Percentiles rank a stretch among this genome's conserved stretches.
phyloP scores from a whole-genome alignment of 2,113 vertebrate species.

The Protobothrops flavoviridis region DNA sequence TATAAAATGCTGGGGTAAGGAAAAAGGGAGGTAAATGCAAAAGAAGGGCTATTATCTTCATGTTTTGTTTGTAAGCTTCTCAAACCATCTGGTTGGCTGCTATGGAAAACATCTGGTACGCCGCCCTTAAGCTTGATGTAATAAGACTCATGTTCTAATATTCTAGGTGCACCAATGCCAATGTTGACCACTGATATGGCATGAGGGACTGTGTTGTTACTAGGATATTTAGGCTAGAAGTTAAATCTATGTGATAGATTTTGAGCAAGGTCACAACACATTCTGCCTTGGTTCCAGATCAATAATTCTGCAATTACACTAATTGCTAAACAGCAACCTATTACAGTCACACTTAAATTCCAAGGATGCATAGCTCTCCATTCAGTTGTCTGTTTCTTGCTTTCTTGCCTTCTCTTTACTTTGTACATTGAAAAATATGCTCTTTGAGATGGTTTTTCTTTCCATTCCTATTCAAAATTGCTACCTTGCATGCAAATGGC shows the following conservation, averaged over 20 bases:
- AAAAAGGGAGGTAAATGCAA: neutral
- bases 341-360: neutral
- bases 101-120: neutral
- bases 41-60: neutral
- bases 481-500: neutral
- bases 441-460: neutral
- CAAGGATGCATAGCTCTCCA: neutral
- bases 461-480: neutral
- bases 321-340: neutral
- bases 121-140: neutral
- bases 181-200: neutral
- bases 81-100: neutral
- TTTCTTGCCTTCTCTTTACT: neutral
- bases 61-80: neutral
- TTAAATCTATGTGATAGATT: neutral
- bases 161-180: neutral
- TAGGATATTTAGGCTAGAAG: neutral
- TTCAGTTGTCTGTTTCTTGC: neutral
- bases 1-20: neutral
- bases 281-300: neutral
- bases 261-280: neutral
- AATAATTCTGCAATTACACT: neutral
- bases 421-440: too few species aligned
- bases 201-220: neutral
- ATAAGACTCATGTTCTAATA: neutral